Evolutionary conservation across 2,888 invertebrate genomes (phyloP), one percentile per base, ranked within the genome.

Genomic region (Rhingia rostrata): DNA sequence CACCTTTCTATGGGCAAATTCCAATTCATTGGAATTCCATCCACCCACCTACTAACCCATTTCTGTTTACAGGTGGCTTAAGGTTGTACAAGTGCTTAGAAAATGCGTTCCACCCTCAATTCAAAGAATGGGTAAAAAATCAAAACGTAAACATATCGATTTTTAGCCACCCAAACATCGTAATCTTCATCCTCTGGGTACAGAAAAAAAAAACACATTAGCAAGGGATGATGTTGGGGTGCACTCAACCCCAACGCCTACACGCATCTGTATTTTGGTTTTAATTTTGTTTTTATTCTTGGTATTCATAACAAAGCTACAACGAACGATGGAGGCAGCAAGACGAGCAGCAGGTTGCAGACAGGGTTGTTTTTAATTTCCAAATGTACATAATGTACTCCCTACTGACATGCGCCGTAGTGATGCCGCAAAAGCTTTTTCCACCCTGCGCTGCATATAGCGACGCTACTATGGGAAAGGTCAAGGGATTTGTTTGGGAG

Each of bases 251-350:
- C 35, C 39, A 33, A 66, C 84, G 66, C 80, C 74, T 63, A 80
- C 84, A 70, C 64, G 39, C 2, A 39, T 45, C 63, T 74, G 64
- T 84, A 80, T 80, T 84, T 80, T 84, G 74, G 60, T 75, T 80
- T 66, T 49, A 64, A 84, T 84, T 90, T 88, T 89, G 90, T 90
- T 89, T 87, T 88, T 88, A 82, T 89, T 90, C 89, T 88, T 58
- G 37, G 43, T 60, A 41, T 84, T 84, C 84, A 84, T 80, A 84
- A 84, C 84, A 84, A 84, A 79, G 66, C 45, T 39, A 70, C 35
- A 4, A 35, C 73, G 56, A 58, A 82, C 33, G 32, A 53, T 32
- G 33, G 60, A 49, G 49, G n/a, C 14, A 32, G 58, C 54, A 53
- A 41, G 43, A 70, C 33, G 37, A 41, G 14, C 51, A 37, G 37